Conservation (phyloP, 2,888 invertebrate species). For the Volucella inanis region DNA sequence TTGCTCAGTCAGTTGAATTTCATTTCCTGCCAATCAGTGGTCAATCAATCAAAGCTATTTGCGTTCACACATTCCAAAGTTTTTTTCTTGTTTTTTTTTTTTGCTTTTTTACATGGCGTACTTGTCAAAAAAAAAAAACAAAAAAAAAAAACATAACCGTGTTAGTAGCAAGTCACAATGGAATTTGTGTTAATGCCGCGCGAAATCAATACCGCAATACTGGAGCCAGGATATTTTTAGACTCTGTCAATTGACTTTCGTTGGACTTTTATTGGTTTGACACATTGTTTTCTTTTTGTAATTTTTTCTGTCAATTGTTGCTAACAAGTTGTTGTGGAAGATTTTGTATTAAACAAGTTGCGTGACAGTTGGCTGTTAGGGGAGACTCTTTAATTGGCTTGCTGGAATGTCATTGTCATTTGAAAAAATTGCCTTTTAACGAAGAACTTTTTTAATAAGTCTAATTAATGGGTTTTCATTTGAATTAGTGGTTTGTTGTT, state of each 20-base stretch:
- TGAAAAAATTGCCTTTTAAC: constrained; percentile 7
- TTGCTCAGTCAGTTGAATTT: constrained; percentile 41
- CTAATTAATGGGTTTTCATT: constrained; percentile 31
- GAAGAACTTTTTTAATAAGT: constrained; percentile 33
- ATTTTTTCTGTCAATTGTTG: not conserved
- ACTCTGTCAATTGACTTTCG: constrained; percentile 31
- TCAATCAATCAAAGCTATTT: constrained; percentile 65
- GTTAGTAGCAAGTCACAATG: constrained; percentile 21
- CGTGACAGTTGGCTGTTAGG: constrained; percentile 38
- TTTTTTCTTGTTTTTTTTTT: not conserved
- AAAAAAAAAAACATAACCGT: constrained; percentile 22
- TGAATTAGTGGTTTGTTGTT: not conserved
- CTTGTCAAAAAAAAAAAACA: constrained; percentile 3
- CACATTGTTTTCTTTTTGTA: not conserved
- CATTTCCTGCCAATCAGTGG: constrained; percentile 52
- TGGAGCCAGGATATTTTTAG: constrained; percentile 36
- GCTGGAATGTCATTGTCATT: constrained; percentile 52
- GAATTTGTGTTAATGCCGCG: constrained; percentile 31
- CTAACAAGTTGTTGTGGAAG: too few relatives aligned
- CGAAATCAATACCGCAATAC: constrained; percentile 41
- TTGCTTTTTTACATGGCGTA: constrained; percentile 19
- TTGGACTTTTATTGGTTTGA: constrained; percentile 2
- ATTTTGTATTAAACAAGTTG: constrained; percentile 12
- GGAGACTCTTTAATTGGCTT: constrained; percentile 26
- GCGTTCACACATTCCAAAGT: constrained; percentile 9